These are phyloP conservation scores for Hippocampus barbouri DNA, from an alignment of 2,113 vertebrate species.

Conservation along the genomic window DNA sequence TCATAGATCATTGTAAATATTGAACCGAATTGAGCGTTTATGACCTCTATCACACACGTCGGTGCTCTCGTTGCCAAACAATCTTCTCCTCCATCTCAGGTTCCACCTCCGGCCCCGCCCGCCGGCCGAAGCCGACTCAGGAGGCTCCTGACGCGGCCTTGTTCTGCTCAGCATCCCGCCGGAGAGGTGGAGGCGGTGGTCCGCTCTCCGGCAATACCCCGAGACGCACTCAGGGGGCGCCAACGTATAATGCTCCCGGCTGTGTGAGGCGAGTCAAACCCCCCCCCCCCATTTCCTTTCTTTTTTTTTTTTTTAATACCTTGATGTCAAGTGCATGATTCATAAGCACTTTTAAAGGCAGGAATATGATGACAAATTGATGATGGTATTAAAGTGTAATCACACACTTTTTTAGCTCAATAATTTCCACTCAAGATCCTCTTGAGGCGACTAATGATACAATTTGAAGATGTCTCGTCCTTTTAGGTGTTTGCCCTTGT, in stretches of 20 bases:
- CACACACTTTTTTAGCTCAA: conserved; percentile 6
- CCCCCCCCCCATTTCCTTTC: too few relatives aligned
- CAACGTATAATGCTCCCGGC: conserved; percentile 54
- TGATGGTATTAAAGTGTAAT: conserved; percentile 11
- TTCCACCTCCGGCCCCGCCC: neutral
- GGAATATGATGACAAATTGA: conserved; percentile 9
- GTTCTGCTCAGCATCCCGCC: neutral
- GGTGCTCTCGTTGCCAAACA: neutral
- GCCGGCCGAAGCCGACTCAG: neutral
- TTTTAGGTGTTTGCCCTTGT: conserved; percentile 15
- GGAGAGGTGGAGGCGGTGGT: conserved; percentile 1
- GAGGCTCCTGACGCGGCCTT: neutral
- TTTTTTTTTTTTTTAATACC: neutral
- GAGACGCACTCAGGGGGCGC: conserved; percentile 61
- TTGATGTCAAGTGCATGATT: conserved; percentile 13
- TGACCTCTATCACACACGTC: neutral
- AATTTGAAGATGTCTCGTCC: conserved; percentile 14
- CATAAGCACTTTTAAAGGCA: conserved; percentile 5
- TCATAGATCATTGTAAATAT: neutral
- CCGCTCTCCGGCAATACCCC: conserved; percentile 22
- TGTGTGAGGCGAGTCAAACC: neutral
- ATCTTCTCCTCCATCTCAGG: neutral
- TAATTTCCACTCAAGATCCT: conserved; percentile 9
- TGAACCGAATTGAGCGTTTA: neutral
- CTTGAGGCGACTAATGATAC: conserved; percentile 13